Evolutionary conservation across 2,797 vertebrate genomes (phyloP).

Genomic region (Sebastes minor): DNA sequence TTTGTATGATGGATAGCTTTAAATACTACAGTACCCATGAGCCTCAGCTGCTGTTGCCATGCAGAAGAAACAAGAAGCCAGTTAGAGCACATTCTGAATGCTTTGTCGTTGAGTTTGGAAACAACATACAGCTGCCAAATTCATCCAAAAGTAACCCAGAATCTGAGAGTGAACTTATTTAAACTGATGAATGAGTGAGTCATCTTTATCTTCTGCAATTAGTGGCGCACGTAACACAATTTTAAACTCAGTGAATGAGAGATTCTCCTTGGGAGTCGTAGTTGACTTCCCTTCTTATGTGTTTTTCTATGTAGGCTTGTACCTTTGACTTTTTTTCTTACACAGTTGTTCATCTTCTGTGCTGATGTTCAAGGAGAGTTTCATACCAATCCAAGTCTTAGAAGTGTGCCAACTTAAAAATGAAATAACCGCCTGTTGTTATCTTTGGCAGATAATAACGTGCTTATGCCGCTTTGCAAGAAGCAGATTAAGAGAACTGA

Average conservation of each 20-base stretch:
- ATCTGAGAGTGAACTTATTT: not conserved
- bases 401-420: not conserved
- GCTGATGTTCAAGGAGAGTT: not conserved
- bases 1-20: not conserved
- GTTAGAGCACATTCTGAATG: not conserved
- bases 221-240: not conserved
- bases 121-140: not conserved
- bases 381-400: not conserved
- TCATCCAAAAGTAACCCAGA: not conserved
- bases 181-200: not conserved
- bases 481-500: not conserved
- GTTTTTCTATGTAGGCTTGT: not conserved
- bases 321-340: not conserved
- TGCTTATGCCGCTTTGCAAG: not conserved
- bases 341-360: not conserved
- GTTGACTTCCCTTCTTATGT: not conserved
- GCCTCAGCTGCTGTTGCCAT: not conserved
- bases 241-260: not conserved
- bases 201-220: not conserved
- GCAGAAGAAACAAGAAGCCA: not conserved
- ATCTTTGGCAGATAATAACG: not conserved
- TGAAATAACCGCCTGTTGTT: not conserved
- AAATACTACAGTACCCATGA: not conserved
- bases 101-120: not conserved
- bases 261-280: not conserved